Percentiles rank a stretch among this genome's conserved stretches.
Conservation (phyloP, 37 sponge, comb jelly and placozoan species). For the Haliclona indistincta region DNA sequence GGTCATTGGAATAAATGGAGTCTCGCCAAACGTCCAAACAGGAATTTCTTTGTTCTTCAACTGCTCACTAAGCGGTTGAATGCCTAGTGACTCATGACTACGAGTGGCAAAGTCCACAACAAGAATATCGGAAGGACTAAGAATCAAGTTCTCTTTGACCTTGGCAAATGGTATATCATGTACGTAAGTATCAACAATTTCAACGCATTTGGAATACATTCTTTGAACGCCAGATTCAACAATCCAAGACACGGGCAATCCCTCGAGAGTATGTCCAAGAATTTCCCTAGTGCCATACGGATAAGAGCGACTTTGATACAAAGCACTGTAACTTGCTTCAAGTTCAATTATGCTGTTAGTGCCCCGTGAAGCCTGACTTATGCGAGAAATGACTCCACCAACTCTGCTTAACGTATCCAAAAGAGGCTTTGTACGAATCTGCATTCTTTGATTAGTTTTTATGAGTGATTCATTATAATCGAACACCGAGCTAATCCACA, state of each 20-base stretch:
- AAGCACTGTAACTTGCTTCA: not conserved
- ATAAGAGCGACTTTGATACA: not conserved
- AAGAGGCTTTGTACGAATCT: not conserved
- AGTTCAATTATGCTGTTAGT: not conserved
- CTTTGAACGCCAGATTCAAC: not conserved
- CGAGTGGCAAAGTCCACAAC: not conserved
- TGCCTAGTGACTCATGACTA: not conserved
- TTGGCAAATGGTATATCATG: not conserved
- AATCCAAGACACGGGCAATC: not conserved
- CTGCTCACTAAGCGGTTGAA: not conserved
- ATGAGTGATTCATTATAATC: not conserved
- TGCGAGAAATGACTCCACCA: not conserved
- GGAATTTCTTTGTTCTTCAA: not conserved
- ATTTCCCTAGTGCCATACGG: not conserved
- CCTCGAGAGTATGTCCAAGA: not conserved
- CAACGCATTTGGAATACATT: not conserved
- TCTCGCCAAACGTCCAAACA: not conserved
- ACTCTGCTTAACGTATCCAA: not conserved
- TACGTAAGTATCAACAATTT: not conserved
- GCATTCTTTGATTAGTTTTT: too few relatives aligned
- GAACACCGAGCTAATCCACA: not conserved
- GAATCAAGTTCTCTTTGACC: not conserved
- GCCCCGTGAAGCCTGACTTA: not conserved
- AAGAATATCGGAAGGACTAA: not conserved
- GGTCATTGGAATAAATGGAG: not conserved